These are phyloP conservation scores for Glyptemys insculpta DNA, from an alignment of 2,797 vertebrate genomes.

Conservation along the genomic window DNA sequence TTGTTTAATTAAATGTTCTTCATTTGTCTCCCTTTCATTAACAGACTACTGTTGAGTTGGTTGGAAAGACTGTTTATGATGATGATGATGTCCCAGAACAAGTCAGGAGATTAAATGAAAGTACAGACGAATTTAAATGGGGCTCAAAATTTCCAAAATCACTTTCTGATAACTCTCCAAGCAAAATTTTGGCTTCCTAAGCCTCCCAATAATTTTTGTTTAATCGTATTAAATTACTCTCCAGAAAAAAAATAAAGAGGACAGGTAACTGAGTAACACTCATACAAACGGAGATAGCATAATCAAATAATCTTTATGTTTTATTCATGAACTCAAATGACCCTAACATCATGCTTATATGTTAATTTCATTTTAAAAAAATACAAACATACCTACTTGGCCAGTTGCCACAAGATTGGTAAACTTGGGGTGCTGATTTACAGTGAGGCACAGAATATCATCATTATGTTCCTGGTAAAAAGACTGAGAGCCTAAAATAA, in stretches of 20 bases:
- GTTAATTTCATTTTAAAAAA: conserved; percentile 76
- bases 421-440: conserved; percentile 99
- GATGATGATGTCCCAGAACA: not conserved
- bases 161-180: conserved; percentile 45
- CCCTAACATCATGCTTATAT: conserved; percentile 56
- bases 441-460: conserved; percentile 99
- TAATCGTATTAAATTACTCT: conserved; percentile 41
- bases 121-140: conserved; percentile 13
- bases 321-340: conserved; percentile 63
- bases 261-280: conserved; percentile 78
- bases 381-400: conserved; percentile 99
- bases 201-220: conserved; percentile 2
- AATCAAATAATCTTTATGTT: conserved; percentile 52
- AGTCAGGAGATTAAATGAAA: conserved; percentile 5
- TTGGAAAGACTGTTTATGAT: not conserved
- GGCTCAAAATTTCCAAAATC: conserved; percentile 50
- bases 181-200: conserved; percentile 30
- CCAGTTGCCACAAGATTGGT: conserved; percentile 99
- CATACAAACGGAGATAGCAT: conserved; percentile 67
- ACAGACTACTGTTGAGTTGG: not conserved
- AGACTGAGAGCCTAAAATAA: conserved; percentile 92
- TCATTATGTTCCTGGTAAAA: conserved; percentile 99
- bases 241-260: conserved; percentile 59
- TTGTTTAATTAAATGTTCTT: not conserved
- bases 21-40: not conserved